phyloP scores from a whole-genome alignment of 2,113 vertebrate species.

The Pangasianodon hypophthalmus region DNA sequence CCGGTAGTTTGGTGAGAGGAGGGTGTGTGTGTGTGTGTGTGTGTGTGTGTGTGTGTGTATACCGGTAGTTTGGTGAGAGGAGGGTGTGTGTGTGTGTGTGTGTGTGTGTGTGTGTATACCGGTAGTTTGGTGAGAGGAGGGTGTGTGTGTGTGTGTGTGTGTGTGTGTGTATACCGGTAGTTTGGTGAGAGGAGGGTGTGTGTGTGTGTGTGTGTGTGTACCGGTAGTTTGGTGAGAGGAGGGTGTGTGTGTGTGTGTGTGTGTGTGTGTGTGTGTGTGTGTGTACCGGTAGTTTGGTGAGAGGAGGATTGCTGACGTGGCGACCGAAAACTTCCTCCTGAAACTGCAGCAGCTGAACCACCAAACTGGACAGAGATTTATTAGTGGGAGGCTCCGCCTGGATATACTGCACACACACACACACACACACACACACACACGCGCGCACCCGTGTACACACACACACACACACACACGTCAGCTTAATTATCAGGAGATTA shows the following conservation, averaged over 20 bases:
- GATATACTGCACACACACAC: conserved; percentile 80
- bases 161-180: neutral
- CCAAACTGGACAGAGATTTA: conserved; percentile 94
- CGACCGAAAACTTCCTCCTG: conserved; percentile 97
- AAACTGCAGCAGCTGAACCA: conserved; percentile 95
- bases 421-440: conserved; percentile 19
- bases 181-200: neutral
- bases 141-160: neutral
- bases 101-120: conserved; percentile 65
- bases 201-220: neutral
- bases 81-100: conserved; percentile 68
- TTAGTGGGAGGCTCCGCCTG: conserved; percentile 96
- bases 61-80: conserved; percentile 88
- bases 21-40: neutral
- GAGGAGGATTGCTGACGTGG: conserved; percentile 92
- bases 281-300: conserved; percentile 88
- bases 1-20: neutral
- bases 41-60: neutral
- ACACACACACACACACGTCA: neutral
- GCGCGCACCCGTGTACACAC: no score
- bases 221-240: neutral
- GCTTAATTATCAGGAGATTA: neutral
- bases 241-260: conserved; percentile 8
- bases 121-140: conserved; percentile 90
- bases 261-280: conserved; percentile 5